A percentile compares a stretch with the other conserved stretches of the same genome.
Conservation (phyloP, 1,140 invertebrate genomes). For the Geopemphigus sp. region DNA sequence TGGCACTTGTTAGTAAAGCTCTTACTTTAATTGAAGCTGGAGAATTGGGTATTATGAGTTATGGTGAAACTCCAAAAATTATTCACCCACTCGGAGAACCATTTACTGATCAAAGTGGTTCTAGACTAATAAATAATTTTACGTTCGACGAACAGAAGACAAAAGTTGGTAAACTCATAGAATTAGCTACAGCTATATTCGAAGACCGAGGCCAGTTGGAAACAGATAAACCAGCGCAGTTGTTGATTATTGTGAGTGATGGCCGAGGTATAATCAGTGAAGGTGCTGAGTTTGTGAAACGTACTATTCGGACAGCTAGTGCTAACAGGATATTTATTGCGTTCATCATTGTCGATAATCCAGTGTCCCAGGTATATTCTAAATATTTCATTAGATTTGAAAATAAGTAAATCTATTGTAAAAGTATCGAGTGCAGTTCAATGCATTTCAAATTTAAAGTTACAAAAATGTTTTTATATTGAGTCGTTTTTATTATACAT, state of each 20-base stretch:
- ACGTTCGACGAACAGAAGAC: slow-evolving; percentile 80
- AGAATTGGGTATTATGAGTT: slow-evolving; percentile 85
- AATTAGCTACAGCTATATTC: slow-evolving; percentile 73
- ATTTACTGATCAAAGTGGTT: slow-evolving; percentile 79
- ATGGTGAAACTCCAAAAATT: slow-evolving; percentile 81
- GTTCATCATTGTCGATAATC: slow-evolving; percentile 94
- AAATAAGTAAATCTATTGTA: neutral
- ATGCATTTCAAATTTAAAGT: no score
- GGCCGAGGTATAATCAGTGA: slow-evolving; percentile 91
- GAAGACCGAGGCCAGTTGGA: slow-evolving; percentile 56
- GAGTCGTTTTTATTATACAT: no score
- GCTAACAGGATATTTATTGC: slow-evolving; percentile 86
- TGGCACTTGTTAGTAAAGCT: slow-evolving; percentile 88
- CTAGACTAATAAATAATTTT: slow-evolving; percentile 71
- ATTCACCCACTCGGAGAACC: slow-evolving; percentile 83
- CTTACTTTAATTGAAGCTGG: slow-evolving; percentile 91
- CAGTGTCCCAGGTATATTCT: slow-evolving; percentile 73
- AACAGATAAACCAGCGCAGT: slow-evolving; percentile 71
- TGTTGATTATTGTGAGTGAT: slow-evolving; percentile 91
- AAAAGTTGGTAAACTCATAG: slow-evolving; percentile 73
- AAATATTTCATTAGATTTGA: neutral
- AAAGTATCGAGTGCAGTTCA: no score
- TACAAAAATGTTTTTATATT: no score
- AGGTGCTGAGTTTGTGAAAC: slow-evolving; percentile 72
- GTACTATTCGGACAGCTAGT: slow-evolving; percentile 76